These are phyloP conservation scores for Leptogaster cylindrica DNA, from an alignment of 2,888 invertebrate genomes.

Conservation along the genomic window DNA sequence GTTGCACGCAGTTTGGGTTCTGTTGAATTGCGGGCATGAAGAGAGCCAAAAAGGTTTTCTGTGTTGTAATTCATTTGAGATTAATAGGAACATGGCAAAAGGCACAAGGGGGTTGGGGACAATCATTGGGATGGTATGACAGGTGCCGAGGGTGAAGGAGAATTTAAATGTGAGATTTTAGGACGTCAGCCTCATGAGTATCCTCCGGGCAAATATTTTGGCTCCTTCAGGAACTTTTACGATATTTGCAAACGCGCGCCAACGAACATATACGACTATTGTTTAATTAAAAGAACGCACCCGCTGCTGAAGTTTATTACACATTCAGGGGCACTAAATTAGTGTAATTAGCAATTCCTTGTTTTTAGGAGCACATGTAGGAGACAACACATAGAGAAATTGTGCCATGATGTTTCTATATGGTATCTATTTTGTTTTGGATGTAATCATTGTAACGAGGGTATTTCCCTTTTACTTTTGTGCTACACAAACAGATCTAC, in stretches of 20 bases:
- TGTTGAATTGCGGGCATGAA: not conserved
- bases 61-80: conserved; percentile 37
- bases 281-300: conserved; percentile 30
- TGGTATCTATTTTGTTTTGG: too few relatives aligned
- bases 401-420: too few relatives aligned
- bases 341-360: conserved; percentile 17
- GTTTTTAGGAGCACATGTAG: too few relatives aligned
- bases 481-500: too few relatives aligned
- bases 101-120: not conserved
- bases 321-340: conserved; percentile 6
- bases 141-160: conserved; percentile 4
- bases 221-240: not conserved
- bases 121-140: conserved; percentile 6
- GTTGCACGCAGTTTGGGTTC: conserved; percentile 10
- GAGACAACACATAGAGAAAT: too few relatives aligned
- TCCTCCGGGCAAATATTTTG: not conserved
- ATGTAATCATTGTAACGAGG: too few relatives aligned
- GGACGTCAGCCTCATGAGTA: not conserved
- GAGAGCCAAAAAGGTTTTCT: conserved; percentile 30
- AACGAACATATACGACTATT: conserved; percentile 17
- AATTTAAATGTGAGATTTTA: conserved; percentile 14
- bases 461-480: too few relatives aligned
- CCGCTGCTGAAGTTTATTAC: conserved; percentile 5
- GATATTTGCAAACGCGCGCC: not conserved
- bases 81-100: conserved; percentile 16